A percentile compares a stretch with the other conserved stretches of the same genome.
These are phyloP conservation scores for Chloroclysta siterata DNA, from an alignment of 2,888 invertebrate species.

Conservation along the genomic window DNA sequence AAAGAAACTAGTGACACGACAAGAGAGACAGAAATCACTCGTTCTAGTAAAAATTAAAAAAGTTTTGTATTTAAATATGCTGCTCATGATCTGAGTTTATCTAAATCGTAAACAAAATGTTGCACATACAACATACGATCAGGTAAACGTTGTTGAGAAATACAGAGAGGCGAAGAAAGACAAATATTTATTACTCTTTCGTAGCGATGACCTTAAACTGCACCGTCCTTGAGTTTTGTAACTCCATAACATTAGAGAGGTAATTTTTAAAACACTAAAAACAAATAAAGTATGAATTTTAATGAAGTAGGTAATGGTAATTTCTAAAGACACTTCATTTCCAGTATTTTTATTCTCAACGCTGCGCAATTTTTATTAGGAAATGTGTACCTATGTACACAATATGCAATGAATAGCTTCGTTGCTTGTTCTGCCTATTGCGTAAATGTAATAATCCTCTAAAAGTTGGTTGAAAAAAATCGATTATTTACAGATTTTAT, in stretches of 20 bases:
- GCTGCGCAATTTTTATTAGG: background rate
- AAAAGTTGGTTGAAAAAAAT: no score
- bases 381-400: background rate
- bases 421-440: background rate
- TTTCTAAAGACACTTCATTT: background rate
- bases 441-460: no score
- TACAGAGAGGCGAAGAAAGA: constrained; percentile 25
- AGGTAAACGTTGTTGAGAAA: constrained; percentile 13
- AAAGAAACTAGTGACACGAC: no score
- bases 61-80: no score
- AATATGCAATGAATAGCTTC: background rate
- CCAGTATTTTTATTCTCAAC: background rate
- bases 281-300: constrained; percentile 18
- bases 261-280: constrained; percentile 25
- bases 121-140: constrained; percentile 15
- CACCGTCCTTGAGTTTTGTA: constrained; percentile 44
- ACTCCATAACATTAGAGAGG: constrained; percentile 23
- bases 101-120: constrained; percentile 15
- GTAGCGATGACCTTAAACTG: constrained; percentile 42
- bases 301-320: constrained; percentile 1
- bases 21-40: no score
- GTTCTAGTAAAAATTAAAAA: no score
- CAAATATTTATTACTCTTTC: constrained; percentile 39
- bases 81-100: no score
- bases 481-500: no score